These are phyloP conservation scores for Microplitis manilae DNA, from an alignment of 2,888 invertebrate species.

Conservation along the genomic window DNA sequence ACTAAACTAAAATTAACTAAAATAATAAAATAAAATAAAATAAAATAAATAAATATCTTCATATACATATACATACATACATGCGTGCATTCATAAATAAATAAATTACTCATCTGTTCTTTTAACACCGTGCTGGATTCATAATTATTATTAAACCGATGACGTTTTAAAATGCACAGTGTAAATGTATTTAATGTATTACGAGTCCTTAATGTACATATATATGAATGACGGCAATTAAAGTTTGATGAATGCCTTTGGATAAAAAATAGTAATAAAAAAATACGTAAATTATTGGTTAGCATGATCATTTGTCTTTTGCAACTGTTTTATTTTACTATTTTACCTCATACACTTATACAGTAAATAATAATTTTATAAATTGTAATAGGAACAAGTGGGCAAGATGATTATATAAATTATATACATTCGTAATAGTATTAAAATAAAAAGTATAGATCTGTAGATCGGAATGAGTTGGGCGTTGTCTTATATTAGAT, in stretches of 20 bases:
- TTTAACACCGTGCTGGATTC: not conserved
- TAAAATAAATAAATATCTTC: not conserved
- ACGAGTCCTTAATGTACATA: not conserved
- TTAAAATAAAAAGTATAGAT: not conserved
- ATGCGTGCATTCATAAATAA: not conserved
- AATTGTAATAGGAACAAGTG: not conserved
- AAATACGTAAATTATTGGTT: constrained; percentile 7
- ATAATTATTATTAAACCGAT: not conserved
- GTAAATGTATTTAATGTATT: constrained; percentile 1
- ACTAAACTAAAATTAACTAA: not conserved
- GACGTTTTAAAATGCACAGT: not conserved
- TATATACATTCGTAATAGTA: not conserved
- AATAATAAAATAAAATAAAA: constrained; percentile 1
- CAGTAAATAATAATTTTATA: not conserved
- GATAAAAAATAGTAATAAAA: not conserved
- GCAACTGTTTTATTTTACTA: not conserved
- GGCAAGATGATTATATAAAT: not conserved
- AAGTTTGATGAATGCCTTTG: constrained; percentile 13
- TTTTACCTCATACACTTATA: not conserved
- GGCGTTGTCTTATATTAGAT: constrained; percentile 17
- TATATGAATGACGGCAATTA: constrained; percentile 16
- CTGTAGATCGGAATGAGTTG: constrained; percentile 25
- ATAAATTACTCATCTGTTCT: not conserved
- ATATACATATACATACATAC: not conserved
- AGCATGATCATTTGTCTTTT: not conserved